Conservation (phyloP, 2,888 invertebrate species). For the Thysanoteuthis rhombus region DNA sequence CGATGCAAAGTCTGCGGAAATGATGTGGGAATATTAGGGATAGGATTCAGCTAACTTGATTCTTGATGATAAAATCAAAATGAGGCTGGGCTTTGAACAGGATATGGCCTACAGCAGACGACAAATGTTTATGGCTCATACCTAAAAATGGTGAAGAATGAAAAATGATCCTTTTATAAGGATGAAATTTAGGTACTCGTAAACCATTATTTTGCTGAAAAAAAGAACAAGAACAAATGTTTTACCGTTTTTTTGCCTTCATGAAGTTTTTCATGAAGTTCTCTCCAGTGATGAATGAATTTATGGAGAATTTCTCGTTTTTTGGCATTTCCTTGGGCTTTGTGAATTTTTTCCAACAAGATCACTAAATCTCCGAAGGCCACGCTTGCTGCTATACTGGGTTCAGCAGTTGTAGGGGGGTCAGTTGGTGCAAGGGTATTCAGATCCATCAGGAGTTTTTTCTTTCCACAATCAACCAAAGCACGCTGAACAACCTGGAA, state of each 20-base stretch:
- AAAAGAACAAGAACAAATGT: too few relatives aligned
- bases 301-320: conserved; percentile 65
- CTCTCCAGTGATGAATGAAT: conserved; percentile 68
- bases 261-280: conserved; percentile 63
- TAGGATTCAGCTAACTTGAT: too few relatives aligned
- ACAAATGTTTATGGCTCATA: too few relatives aligned
- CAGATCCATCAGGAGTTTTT: background rate
- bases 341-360: conserved; percentile 74
- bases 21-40: too few relatives aligned
- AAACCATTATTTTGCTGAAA: too few relatives aligned
- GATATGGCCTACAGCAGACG: too few relatives aligned
- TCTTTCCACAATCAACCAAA: background rate
- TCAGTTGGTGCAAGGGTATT: background rate
- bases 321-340: conserved; percentile 66
- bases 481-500: background rate
- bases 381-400: conserved; percentile 60
- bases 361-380: conserved; percentile 67
- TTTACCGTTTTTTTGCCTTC: conserved; percentile 48
- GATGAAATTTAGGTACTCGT: too few relatives aligned
- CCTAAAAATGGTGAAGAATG: too few relatives aligned
- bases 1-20: too few relatives aligned
- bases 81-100: too few relatives aligned
- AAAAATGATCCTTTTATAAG: too few relatives aligned
- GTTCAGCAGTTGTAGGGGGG: background rate
- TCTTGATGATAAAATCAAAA: too few relatives aligned